Evolutionary conservation across 2,888 invertebrate genomes (phyloP), one percentile per base, ranked within the genome.

Genomic region (Brenthis daphne): DNA sequence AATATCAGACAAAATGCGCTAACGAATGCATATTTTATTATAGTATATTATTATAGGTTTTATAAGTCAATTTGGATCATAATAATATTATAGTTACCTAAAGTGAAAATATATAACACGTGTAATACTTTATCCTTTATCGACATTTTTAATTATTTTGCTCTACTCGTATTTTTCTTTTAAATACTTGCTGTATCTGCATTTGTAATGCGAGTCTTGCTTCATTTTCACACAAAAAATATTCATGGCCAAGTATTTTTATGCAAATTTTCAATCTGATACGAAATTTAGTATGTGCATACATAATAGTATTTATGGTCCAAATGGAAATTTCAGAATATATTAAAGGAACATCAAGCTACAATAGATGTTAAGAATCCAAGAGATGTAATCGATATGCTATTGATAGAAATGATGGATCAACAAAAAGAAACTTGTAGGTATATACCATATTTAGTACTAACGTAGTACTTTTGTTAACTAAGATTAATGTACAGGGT

Each of bases 311-410:
- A 37, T 24, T 37, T 37, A 50, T n/a, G n/a, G 4, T 24, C 12
- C 11, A 43, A 24, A 63, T 51, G 16, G 20, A 37, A 20, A 58
- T 71, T 68, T 54, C 50, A 94, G 94, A 92, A 93, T 82, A 93
- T 91, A 0, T 93, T 94, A 69, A 79, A 86, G 13, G 90, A 94
- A 72, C 94, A 94, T 73, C 81, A 87, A 77, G 78, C 84, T 64
- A 90, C 83, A n/a, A 73, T 93, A 43, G 88, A 92, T 72, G 70
- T 81, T 2, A 81, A 85, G 53, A 85, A 90, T 33, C 93, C 94
- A 1, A 84, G 94, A 73, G 95, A 96, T 80, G 90, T 96, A 47
- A 96, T 96, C 55, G 95, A 96, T 72, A 94, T 94, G 6, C 95
- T 95, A 82, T 87, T 96, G 16, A 90, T 94, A 69, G 94, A 95